Base-by-base conservation (phyloP, 2,797 vertebrate genomes). In the Brotula barbata region DNA sequence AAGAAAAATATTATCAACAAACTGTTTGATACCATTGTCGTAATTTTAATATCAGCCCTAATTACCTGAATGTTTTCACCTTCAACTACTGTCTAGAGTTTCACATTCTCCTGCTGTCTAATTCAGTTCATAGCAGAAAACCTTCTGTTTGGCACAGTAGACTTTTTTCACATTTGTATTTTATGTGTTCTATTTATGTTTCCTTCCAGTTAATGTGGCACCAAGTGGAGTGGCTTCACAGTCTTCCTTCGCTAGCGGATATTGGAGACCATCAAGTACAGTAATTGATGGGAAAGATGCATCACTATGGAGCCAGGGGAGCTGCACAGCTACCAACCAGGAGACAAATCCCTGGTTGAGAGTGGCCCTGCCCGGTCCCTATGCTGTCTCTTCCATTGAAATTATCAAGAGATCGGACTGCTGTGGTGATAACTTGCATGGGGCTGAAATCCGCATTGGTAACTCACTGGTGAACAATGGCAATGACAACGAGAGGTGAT, bases 361-460 rank as follows among this genome's bases (percentile, higher is more conserved):
- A 9, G 1, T 67, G 42, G 56, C 59, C 55, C 1, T 59, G n/a
- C 12, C n/a, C 22, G n/a, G 2, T 13, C 7, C 1, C 2, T 34
- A 25, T 13, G 1, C 9, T 1, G 44, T 67, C 36, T 33, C 12
- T 0, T 20, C 19, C 1, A 3, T 67, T 10, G 34, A 41, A 25
- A 2, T 67, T 15, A 14, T 3, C 6, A 19, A 10, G 2, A 46
- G 56, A 39, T 9, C 42, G 8, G 56, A 67, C n/a, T 42, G n/a
- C 9, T 41, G 25, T n/a, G 0, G 0, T 16, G 0, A 0, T 10
- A 1, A 25, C 5, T 1, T 59, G 2, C 0, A 22, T 0, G n/a
- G n/a, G 7, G 14, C 42, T 1, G 56, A 59, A 36, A 67, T 67
- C 36, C 42, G n/a, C n/a, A 42, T 67, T 1, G 64, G 64, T 17